A percentile compares a stretch with the other conserved stretches of the same genome.
Conservation (phyloP, 2,113 vertebrate species). For the Halichoerus grypus region DNA sequence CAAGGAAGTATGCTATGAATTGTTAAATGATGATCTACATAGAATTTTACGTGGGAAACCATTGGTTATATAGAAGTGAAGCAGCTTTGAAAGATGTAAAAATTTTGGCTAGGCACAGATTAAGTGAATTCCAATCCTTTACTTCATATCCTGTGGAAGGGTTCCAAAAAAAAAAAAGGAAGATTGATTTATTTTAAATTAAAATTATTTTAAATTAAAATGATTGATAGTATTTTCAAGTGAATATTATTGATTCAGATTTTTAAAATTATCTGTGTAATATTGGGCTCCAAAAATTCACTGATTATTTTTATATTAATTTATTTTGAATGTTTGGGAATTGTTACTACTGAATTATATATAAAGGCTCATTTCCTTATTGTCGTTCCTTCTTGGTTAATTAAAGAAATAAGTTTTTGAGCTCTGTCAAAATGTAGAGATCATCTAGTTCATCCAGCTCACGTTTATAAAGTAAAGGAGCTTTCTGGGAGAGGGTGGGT, state of each 20-base stretch:
- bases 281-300: background rate
- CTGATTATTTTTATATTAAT: constrained; percentile 10
- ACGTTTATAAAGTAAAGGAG: background rate
- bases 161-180: background rate
- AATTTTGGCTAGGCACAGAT: background rate
- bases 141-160: background rate
- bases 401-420: background rate
- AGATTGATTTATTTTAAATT: background rate
- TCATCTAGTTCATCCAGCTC: background rate
- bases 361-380: background rate
- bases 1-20: background rate
- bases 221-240: background rate
- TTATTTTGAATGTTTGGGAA: constrained; percentile 29
- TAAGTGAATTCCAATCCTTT: background rate
- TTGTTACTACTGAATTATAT: background rate
- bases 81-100: background rate
- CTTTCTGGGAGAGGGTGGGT: background rate
- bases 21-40: background rate
- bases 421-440: background rate
- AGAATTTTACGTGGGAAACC: constrained; percentile 14
- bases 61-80: background rate
- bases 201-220: background rate
- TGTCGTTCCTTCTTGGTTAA: background rate
- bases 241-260: background rate
- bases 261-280: background rate